Base-by-base conservation (phyloP, 2,888 invertebrate genomes). In the Leptinotarsa rubiginosa region DNA sequence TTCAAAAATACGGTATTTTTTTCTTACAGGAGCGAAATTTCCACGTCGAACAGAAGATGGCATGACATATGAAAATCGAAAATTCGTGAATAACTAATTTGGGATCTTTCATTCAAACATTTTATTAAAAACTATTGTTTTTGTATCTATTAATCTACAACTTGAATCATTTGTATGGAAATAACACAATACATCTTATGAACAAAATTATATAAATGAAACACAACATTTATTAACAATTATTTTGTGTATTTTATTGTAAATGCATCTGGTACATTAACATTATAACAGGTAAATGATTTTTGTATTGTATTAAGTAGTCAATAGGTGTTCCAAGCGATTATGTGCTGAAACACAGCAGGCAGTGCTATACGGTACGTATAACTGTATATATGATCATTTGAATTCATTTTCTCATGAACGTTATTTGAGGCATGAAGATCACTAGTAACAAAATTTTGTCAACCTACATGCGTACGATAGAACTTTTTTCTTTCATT, bases 211-310 rank as follows among this genome's bases (percentile, higher is more conserved):
- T 25, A 18, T n/a, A 76, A 79, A 72, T 73, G 56, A 78, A 78
- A 78, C 62, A 22, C 56, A 70, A 25, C 47, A 76, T 78, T 70
- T 77, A 82, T 81, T 86, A 87, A 87, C 86, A 87, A 86, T 87
- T 87, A 87, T 85, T 84, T 85, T 87, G 87, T 86, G 87, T 87
- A 86, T 87, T 88, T 88, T 87, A 87, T 88, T 87, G 87, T 88
- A 88, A 88, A 88, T 88, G 87, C 87, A 85, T 87, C 86, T 86
- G 84, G 86, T 88, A 88, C 87, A 88, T 88, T 87, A 88, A 88
- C 87, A 87, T 86, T 86, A 86, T 88, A 87, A 88, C 87, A 87
- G 86, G 86, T 87, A 87, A 86, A 86, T 87, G 85, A 87, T 87
- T 81, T 77, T 80, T 79, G 74, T 85, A 86, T 86, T 87, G 84